Base-by-base conservation (phyloP, 2,888 invertebrate species). In the Dasysyrphus tricinctus region DNA sequence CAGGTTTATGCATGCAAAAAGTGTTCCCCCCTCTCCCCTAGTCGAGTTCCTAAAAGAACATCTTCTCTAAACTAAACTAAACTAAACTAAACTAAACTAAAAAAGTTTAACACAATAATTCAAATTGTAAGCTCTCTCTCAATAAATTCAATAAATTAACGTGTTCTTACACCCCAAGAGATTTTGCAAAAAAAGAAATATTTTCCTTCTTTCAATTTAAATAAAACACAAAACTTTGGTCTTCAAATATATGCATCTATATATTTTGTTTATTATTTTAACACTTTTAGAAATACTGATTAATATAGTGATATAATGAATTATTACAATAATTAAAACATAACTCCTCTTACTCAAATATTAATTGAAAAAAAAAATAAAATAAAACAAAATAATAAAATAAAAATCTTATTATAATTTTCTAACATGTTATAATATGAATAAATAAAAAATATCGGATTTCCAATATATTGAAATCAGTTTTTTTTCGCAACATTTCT, bases 231-330 rank as follows among this genome's bases (percentile, higher is more conserved):
- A 47, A 16, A 8, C 54, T 32, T 70, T 85, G 85, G 85, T 85
- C 85, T 81, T 85, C 69, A 85, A 85, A 85, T 85, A 85, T 85
- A 85, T 85, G 85, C 77, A 77, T 81, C 81, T 85, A 69, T 85
- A 85, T 80, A 76, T 80, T 67, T 74, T 32, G 63, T 84, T 84
- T 57, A 74, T 85, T 70, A 74, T 85, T 81, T 63, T 77, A 81
- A 85, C 81, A 85, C 80, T 85, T 82, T 84, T 81, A 63, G 81
- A 85, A 85, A 85, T 85, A 85, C 85, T 81, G 85, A 85, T 85
- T 85, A 85, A 81, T 85, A 85, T 76, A 84, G 80, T 85, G 73
- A 80, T 85, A 80, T 85, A 80, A 80, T 85, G 81, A 78, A 78
- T 85, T 73, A 69, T 75, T 84, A 80, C 39, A 61, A 42, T 61